Evolutionary conservation across 2,888 invertebrate species (phyloP).

Genomic region (Chouioia cunea): DNA sequence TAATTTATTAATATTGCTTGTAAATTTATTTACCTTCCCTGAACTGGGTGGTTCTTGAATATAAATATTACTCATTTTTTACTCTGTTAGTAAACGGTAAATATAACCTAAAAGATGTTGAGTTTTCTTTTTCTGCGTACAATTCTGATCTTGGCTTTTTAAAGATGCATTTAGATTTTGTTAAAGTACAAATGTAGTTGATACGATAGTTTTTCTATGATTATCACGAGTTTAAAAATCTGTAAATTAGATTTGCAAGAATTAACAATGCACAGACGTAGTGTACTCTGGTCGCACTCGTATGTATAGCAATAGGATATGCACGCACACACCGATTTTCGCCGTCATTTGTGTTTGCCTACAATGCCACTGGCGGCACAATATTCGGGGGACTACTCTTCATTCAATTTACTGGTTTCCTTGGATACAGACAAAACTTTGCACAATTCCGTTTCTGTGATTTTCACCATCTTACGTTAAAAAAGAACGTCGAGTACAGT

Average conservation of each 20-base stretch:
- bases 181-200: not conserved
- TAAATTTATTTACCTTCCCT: conserved; percentile 82
- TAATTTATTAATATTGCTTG: conserved; percentile 25
- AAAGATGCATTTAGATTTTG: not conserved
- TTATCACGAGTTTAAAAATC: too few relatives aligned
- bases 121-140: conserved; percentile 13
- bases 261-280: too few relatives aligned
- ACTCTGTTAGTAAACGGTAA: conserved; percentile 21
- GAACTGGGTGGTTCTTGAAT: conserved; percentile 96
- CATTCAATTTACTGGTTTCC: conserved; percentile 43
- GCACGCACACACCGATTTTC: too few relatives aligned
- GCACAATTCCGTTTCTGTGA: conserved; percentile 39
- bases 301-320: too few relatives aligned
- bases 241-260: too few relatives aligned
- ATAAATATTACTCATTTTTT: conserved; percentile 94
- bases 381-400: too few relatives aligned
- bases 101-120: conserved; percentile 15
- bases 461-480: conserved; percentile 39
- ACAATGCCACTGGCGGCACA: too few relatives aligned
- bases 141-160: not conserved
- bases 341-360: not conserved
- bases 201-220: too few relatives aligned
- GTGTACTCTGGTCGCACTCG: too few relatives aligned
- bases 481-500: conserved; percentile 12
- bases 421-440: conserved; percentile 48